These are phyloP conservation scores for Melanaphis sacchari DNA, from an alignment of 1,140 invertebrate species.

Conservation along the genomic window DNA sequence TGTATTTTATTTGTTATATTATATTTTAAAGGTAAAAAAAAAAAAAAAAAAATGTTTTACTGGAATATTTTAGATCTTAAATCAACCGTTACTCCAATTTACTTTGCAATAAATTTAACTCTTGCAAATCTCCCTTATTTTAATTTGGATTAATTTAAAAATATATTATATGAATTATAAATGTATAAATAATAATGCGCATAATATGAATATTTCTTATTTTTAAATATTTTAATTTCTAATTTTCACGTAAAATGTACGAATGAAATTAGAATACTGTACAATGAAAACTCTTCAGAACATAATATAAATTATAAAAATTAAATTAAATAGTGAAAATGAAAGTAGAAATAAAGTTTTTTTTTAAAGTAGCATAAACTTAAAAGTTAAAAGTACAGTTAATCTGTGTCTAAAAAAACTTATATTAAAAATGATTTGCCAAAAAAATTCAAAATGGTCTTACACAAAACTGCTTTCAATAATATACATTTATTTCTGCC, in stretches of 20 bases:
- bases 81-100: not conserved
- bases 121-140: not conserved
- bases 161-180: not conserved
- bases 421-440: not conserved
- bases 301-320: constrained; percentile 4
- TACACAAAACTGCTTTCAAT: not conserved
- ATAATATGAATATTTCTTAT: not conserved
- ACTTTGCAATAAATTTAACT: not conserved
- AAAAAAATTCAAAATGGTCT: not conserved
- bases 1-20: not conserved
- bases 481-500: not conserved
- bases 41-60: not conserved
- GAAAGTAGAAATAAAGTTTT: not conserved
- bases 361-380: not conserved
- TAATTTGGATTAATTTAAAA: not conserved
- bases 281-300: not conserved
- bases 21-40: not conserved
- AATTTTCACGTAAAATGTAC: not conserved
- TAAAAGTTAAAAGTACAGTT: not conserved
- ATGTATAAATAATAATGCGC: not conserved
- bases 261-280: not conserved
- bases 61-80: not conserved
- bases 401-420: not conserved
- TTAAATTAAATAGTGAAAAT: not conserved
- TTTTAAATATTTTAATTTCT: constrained; percentile 13